A percentile compares a stretch with the other conserved stretches of the same genome.
phyloP scores from a whole-genome alignment of 2,113 vertebrate species.

The Alaudala cheleensis region DNA sequence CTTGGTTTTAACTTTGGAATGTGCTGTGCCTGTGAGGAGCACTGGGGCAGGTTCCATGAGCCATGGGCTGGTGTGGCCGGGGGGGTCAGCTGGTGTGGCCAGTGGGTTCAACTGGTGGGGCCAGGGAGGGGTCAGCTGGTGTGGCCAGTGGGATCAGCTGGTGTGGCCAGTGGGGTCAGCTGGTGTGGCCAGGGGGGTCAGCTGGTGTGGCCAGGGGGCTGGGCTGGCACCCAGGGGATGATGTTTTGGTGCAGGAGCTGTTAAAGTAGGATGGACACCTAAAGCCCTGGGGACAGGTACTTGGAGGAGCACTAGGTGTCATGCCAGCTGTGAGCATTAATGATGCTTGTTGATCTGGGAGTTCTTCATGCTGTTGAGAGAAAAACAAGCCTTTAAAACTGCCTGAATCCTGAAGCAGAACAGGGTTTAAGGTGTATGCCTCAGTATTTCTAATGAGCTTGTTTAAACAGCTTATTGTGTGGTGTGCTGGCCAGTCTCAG shows the following conservation, averaged over 20 bases:
- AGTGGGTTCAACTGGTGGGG: too few species aligned
- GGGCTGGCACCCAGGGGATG: neutral
- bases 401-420: neutral
- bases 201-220: accelerated
- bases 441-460: neutral
- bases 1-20: neutral
- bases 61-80: neutral
- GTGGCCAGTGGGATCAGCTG: neutral
- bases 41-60: accelerated
- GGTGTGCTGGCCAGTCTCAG: neutral
- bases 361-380: neutral
- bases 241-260: neutral
- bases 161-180: neutral
- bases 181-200: neutral
- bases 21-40: neutral
- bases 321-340: neutral
- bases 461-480: neutral
- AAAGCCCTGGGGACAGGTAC: neutral
- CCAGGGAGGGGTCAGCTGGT: accelerated
- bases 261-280: neutral
- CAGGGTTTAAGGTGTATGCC: neutral
- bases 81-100: neutral
- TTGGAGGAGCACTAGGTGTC: neutral
- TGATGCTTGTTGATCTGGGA: neutral
- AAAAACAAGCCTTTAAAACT: neutral